phyloP scores from a whole-genome alignment of 2,888 invertebrate species.

The Morpho deidamia region DNA sequence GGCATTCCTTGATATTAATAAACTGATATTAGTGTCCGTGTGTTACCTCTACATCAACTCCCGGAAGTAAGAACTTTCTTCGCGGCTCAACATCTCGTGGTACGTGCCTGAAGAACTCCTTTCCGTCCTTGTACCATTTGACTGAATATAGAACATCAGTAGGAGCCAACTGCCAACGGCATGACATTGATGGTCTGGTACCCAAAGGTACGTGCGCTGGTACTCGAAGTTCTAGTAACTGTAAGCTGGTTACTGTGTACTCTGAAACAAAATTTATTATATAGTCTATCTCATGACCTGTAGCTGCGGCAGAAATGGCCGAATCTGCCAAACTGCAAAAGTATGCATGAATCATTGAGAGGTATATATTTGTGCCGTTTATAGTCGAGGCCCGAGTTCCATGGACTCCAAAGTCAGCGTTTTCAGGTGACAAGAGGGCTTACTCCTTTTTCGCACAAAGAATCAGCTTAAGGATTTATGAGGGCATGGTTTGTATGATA shows the following conservation, averaged over 20 bases:
- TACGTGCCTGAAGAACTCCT: conserved; percentile 92
- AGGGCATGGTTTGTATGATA: too few species aligned
- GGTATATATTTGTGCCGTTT: too few species aligned
- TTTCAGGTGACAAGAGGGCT: too few species aligned
- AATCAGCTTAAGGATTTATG: too few species aligned
- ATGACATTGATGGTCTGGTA: conserved; percentile 86
- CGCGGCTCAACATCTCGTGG: conserved; percentile 89
- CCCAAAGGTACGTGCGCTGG: conserved; percentile 90
- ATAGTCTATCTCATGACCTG: too few species aligned
- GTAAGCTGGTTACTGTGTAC: conserved; percentile 66
- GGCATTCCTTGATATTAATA: too few species aligned
- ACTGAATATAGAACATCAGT: conserved; percentile 91
- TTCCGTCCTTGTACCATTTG: conserved; percentile 95
- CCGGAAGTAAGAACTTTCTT: conserved; percentile 87
- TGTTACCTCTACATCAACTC: conserved; percentile 90
- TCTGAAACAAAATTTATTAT: conserved; percentile 35
- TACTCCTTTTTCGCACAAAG: too few species aligned
- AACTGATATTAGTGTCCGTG: not conserved
- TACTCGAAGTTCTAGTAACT: conserved; percentile 87
- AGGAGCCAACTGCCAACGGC: conserved; percentile 88
- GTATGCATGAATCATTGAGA: too few species aligned
- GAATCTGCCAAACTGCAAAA: too few species aligned
- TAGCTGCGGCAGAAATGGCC: too few species aligned
- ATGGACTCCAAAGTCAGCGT: too few species aligned
- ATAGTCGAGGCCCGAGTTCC: too few species aligned